phyloP scores from a whole-genome alignment of 2,888 invertebrate genomes.

The Portevinia maculata region DNA sequence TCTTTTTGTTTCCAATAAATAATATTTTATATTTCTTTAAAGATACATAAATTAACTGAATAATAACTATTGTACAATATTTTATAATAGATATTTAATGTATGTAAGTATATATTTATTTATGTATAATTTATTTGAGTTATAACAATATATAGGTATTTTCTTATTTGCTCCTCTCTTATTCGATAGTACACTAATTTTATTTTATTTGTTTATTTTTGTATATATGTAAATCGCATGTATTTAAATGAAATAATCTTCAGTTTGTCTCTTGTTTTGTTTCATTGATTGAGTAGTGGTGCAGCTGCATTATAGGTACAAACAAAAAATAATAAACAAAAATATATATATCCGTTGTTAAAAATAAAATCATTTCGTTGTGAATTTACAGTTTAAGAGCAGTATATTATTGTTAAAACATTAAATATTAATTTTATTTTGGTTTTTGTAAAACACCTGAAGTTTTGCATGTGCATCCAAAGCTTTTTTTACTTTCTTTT shows the following conservation, averaged over 20 bases:
- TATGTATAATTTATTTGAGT: conserved; percentile 69
- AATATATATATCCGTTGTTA: conserved; percentile 37
- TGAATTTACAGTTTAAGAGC: conserved; percentile 55
- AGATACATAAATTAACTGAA: conserved; percentile 72
- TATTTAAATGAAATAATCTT: conserved; percentile 38
- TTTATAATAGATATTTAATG: conserved; percentile 58
- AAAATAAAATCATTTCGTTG: conserved; percentile 69
- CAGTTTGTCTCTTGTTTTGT: conserved; percentile 15
- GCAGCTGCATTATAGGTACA: conserved; percentile 51
- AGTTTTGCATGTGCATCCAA: conserved; percentile 47
- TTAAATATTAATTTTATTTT: conserved; percentile 11
- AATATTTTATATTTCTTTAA: conserved; percentile 69
- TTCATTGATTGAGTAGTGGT: conserved; percentile 59
- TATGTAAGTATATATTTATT: conserved; percentile 45
- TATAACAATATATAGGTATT: conserved; percentile 71
- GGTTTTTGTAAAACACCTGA: conserved; percentile 62
- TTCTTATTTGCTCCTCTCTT: conserved; percentile 40
- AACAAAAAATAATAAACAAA: conserved; percentile 15
- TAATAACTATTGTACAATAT: conserved; percentile 71
- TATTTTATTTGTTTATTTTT: conserved; percentile 31
- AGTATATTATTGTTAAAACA: conserved; percentile 28
- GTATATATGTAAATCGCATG: conserved; percentile 43
- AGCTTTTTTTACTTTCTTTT: conserved; percentile 27
- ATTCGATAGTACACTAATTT: conserved; percentile 56
- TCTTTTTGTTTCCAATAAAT: conserved; percentile 72